These are phyloP conservation scores for Piprites chloris DNA, from an alignment of 2,113 vertebrate species.

Conservation along the genomic window DNA sequence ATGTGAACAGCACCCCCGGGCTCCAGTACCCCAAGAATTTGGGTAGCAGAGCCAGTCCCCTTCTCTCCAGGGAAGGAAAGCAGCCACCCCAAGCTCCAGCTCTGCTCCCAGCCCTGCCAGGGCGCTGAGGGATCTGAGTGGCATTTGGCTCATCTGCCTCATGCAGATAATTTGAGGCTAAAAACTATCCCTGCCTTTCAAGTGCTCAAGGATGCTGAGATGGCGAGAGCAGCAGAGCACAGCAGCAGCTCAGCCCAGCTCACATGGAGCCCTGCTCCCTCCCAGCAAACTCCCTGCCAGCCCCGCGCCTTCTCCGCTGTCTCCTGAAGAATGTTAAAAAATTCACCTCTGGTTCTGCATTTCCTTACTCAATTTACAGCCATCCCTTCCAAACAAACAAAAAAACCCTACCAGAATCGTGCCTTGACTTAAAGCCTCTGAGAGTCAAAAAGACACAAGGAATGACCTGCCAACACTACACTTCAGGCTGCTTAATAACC, in stretches of 20 bases:
- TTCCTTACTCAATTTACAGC: neutral
- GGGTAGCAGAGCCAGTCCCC: neutral
- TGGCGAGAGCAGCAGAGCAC: neutral
- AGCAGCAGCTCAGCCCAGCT: neutral
- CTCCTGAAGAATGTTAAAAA: neutral
- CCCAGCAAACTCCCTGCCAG: neutral
- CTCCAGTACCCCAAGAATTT: accelerated
- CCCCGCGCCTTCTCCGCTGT: accelerated
- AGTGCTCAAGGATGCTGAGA: neutral
- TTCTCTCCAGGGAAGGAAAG: neutral
- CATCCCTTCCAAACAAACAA: neutral
- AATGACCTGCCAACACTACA: neutral
- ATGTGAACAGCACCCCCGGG: neutral
- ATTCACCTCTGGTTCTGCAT: neutral
- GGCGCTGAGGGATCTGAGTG: accelerated
- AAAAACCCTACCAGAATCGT: neutral
- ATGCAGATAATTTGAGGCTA: accelerated
- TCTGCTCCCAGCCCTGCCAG: neutral
- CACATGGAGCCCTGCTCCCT: neutral
- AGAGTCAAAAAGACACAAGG: neutral
- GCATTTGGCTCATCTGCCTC: neutral
- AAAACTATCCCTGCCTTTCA: neutral
- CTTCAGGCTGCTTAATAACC: neutral
- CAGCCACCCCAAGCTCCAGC: neutral
- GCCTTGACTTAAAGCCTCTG: neutral